Evolutionary conservation across 1,140 invertebrate species (phyloP), one percentile per base, ranked within the genome.

Genomic region (Drosophila mayri): DNA sequence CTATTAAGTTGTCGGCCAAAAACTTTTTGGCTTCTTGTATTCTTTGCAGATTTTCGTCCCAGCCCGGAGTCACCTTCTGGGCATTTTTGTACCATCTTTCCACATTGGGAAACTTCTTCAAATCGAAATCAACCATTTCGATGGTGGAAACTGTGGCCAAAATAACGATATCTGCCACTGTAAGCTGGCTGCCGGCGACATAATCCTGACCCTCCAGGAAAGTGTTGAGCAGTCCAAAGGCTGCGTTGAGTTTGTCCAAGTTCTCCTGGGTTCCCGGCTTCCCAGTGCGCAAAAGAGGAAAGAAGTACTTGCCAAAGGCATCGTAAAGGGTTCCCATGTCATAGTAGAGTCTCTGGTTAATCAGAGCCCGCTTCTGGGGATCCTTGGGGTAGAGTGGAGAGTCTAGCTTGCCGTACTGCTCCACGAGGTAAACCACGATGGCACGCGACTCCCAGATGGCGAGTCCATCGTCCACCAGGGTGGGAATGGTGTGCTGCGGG

Each of bases 281-380:
- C 55, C 94, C 95, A 4, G 74, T 94, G 67, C 96, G 95, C 1
- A 96, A 65, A 60, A 94, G 93, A 38, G 95, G 95, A 77, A 95
- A 96, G 95, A 97, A 95, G 77, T 94, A 94, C 6, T 94, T 93
- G 7, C 64, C 75, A 46, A 95, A 94, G 22, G 94, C 88, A 20
- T 94, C 93, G 91, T 95, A 96, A 3, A 97, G 91, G 1, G 94
- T 94, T 25, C 95, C 95, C 66, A 95, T 90, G 76, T 97, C 96
- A 77, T 97, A 97, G 79, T 95, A 95, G 2, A 97, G 92, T 55
- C 95, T 93, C 73, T 96, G 95, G 86, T 97, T 95, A 3, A 97
- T 94, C 0, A 96, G 0, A 0, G 96, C 96, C 38, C 96, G 94
- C 46, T 94, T 85, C 41, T 93, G 81, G 0, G 93, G 79, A 88